Base-by-base conservation (phyloP, 2,113 vertebrate genomes). In the Bubo scandiacus region DNA sequence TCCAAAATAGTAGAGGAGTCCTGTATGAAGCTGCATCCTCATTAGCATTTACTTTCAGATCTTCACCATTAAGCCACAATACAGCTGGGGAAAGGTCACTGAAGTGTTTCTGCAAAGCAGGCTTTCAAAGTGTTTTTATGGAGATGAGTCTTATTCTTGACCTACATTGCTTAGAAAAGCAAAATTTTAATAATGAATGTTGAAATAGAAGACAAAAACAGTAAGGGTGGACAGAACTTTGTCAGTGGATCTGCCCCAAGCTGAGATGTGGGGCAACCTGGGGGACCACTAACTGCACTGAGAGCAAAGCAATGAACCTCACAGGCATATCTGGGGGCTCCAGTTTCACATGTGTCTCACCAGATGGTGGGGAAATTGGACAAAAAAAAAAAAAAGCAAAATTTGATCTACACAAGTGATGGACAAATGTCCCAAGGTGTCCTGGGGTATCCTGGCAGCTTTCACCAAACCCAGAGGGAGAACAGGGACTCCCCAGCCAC, bases 181-280 rank as follows among this genome's bases (percentile, higher is more conserved):
- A 72, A 59, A 92, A 34, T 5, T 26, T 29, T 52, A 47, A 54
- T 58, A 40, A 59, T 6, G 10, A 34, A 42, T 12, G 12, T 13
- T 52, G 21, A 47, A 71, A 42, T 58, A 58, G 20, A 75, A 54
- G 21, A 84, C 3, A 32, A 54, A 11, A 32, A 6, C 2, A 0
- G 8, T 30, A 52, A 42, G 18, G 3, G 27, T 16, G 4, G 29
- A 4, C 61, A 79, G 30, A 40, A 27, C 77, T 81, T 63, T 59
- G 11, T 72, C 43, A 15, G 0, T 0, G 51, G 11, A 66, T 70
- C 29, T 72, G 42, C 19, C 19, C 30, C 30, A 18, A 47, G 30
- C 17, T 0, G 0, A 54, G 20, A 22, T 5, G 4, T 3, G 5
- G 27, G 66, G 13, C 30, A 49, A 26, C 17, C 34, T 11, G 7